A percentile compares a stretch with the other conserved stretches of the same genome.
Evolutionary conservation across 2,888 invertebrate genomes (phyloP).

Genomic region (Napeogenes inachia): DNA sequence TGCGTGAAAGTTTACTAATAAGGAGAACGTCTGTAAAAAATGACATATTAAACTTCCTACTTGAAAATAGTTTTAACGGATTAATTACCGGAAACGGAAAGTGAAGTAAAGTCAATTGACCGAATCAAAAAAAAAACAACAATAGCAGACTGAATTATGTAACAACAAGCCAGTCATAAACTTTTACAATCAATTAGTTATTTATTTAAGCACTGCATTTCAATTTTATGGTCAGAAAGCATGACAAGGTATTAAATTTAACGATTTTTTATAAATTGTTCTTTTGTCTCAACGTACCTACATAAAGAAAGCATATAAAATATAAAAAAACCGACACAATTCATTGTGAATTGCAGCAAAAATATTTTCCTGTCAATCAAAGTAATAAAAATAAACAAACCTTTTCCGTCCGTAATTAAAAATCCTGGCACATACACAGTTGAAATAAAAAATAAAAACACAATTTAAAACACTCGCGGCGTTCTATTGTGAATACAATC

Average conservation of each 20-base stretch:
- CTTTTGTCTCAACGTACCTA: not conserved
- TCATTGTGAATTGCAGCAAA: not conserved
- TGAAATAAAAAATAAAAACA: slow-evolving; percentile 48
- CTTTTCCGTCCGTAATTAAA: slow-evolving; percentile 41
- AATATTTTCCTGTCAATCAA: not conserved
- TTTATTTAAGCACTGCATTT: too few relatives aligned
- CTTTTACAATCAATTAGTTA: slow-evolving; percentile 9
- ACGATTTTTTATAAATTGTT: not conserved
- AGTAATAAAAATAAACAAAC: slow-evolving; percentile 43
- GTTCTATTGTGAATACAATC: slow-evolving; percentile 22
- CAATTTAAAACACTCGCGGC: slow-evolving; percentile 58
- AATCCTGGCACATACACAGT: slow-evolving; percentile 64
- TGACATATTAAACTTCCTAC: slow-evolving; percentile 12
- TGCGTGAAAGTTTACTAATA: not conserved
- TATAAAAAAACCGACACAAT: not conserved
- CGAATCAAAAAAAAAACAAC: slow-evolving; percentile 27
- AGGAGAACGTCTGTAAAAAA: not conserved
- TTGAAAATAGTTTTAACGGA: slow-evolving; percentile 13
- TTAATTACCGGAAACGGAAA: slow-evolving; percentile 28
- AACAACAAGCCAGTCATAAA: slow-evolving; percentile 9
- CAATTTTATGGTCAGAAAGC: slow-evolving; percentile 21
- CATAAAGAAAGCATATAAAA: too few relatives aligned
- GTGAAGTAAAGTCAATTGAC: slow-evolving; percentile 27
- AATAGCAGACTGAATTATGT: slow-evolving; percentile 22
- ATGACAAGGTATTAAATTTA: slow-evolving; percentile 19